Evolutionary conservation across 2,113 vertebrate species (phyloP).

Genomic region (cattle (Bos taurus)): DNA sequence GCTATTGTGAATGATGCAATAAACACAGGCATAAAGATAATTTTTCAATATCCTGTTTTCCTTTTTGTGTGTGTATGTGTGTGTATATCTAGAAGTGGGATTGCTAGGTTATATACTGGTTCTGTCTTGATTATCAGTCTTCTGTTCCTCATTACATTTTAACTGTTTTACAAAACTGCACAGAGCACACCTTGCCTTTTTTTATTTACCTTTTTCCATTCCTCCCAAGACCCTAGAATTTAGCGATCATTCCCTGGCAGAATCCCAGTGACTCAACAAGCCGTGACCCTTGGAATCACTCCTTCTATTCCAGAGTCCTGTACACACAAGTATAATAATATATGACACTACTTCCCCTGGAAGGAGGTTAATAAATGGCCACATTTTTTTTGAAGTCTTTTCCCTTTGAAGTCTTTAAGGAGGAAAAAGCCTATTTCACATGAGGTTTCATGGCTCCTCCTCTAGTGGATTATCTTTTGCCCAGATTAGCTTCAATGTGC

Average conservation of each 20-base stretch:
- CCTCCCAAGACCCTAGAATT: background rate
- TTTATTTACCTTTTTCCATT: background rate
- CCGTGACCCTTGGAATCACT: background rate
- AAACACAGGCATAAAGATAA: background rate
- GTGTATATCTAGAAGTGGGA: background rate
- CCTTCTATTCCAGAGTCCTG: background rate
- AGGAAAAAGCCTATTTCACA: background rate
- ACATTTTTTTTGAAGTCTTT: background rate
- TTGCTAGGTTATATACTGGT: background rate
- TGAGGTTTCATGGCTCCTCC: background rate
- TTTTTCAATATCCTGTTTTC: background rate
- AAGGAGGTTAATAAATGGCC: background rate
- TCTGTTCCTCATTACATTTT: background rate
- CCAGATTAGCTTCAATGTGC: background rate
- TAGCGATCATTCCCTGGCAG: background rate
- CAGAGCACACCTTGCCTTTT: background rate
- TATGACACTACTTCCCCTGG: background rate
- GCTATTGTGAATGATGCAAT: background rate
- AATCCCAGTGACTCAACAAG: background rate
- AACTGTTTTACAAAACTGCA: background rate
- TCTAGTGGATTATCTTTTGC: background rate
- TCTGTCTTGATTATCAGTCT: background rate
- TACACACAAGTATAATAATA: background rate
- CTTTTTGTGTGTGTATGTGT: background rate
- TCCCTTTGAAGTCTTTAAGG: background rate